Conservation (phyloP, 2,797 vertebrate genomes). For the Salarias fasciatus region DNA sequence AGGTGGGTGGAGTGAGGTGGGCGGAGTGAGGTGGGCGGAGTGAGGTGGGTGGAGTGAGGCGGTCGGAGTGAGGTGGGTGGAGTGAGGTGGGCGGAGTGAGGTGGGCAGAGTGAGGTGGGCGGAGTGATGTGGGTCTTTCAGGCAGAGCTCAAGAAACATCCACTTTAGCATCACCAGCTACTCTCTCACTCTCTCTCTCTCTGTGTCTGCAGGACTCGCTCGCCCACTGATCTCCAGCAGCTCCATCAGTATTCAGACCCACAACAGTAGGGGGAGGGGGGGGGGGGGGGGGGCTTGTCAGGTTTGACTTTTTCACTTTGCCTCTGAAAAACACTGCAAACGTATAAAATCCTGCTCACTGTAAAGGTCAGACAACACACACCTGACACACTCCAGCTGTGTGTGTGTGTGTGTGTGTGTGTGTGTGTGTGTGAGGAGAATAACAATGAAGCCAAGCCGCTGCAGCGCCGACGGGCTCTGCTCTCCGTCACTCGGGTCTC, state of each 20-base stretch:
- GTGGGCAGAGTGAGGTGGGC: no score
- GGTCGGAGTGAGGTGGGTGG: no score
- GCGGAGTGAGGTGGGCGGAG: no score
- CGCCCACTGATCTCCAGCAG: slow-evolving; percentile 31
- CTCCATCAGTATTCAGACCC: slow-evolving; percentile 65
- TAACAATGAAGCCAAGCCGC: slow-evolving; percentile 28
- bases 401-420: slow-evolving; percentile 18
- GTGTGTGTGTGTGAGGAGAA: slow-evolving; percentile 21
- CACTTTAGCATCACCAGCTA: slow-evolving; percentile 54
- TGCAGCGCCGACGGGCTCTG: slow-evolving; percentile 13
- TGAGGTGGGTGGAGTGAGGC: no score
- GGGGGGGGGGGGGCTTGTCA: slow-evolving; percentile 43
- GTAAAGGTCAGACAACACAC: slow-evolving; percentile 51
- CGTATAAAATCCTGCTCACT: slow-evolving; percentile 28
- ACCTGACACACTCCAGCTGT: slow-evolving; percentile 22
- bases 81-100: no score
- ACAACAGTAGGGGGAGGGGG: slow-evolving; percentile 24
- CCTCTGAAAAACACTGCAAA: slow-evolving; percentile 23
- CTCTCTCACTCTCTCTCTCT: slow-evolving; percentile 16
- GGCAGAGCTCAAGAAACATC: slow-evolving; percentile 53
- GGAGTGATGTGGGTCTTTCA: slow-evolving; percentile 2
- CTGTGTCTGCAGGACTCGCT: slow-evolving; percentile 10
- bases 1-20: no score
- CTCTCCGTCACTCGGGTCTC: slow-evolving; percentile 3
- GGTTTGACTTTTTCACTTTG: slow-evolving; percentile 49